A percentile compares a stretch with the other conserved stretches of the same genome.
phyloP scores from a whole-genome alignment of 1,140 invertebrate species.

The Eriosoma lanigerum region DNA sequence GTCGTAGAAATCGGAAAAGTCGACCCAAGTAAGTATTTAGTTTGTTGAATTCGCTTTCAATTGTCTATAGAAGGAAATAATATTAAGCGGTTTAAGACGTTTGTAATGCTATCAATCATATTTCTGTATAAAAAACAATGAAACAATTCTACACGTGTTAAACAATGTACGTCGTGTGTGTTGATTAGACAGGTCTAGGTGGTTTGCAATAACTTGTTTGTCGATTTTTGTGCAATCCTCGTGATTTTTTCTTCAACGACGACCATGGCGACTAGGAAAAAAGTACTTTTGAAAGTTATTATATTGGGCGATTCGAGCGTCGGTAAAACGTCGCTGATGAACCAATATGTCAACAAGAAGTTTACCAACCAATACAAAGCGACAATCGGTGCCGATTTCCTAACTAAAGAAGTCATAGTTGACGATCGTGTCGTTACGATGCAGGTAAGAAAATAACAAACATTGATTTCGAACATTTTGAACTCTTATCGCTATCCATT shows the following conservation, averaged over 20 bases:
- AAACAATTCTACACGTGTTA: no score
- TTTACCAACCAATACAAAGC: conserved; percentile 99
- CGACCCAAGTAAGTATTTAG: no score
- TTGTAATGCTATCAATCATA: no score
- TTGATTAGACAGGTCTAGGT: not conserved
- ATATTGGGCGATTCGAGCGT: conserved; percentile 97
- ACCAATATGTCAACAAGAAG: conserved; percentile 99
- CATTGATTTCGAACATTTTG: not conserved
- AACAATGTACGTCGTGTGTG: no score
- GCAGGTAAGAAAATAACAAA: conserved; percentile 70
- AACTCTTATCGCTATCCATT: not conserved
- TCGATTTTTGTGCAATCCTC: not conserved
- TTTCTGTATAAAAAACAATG: no score
- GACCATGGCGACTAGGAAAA: conserved; percentile 89
- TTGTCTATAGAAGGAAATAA: no score
- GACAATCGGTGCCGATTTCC: conserved; percentile 99
- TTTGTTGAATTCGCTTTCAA: no score
- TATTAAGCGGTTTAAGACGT: no score
- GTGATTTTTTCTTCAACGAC: not conserved
- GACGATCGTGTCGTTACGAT: conserved; percentile 98
- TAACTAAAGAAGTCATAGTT: conserved; percentile 98
- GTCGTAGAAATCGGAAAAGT: no score
- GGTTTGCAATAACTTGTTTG: not conserved
- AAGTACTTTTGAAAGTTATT: conserved; percentile 95
- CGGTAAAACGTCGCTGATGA: conserved; percentile 99